phyloP scores from a whole-genome alignment of 1,140 invertebrate genomes.

The Antheraea pernyi region DNA sequence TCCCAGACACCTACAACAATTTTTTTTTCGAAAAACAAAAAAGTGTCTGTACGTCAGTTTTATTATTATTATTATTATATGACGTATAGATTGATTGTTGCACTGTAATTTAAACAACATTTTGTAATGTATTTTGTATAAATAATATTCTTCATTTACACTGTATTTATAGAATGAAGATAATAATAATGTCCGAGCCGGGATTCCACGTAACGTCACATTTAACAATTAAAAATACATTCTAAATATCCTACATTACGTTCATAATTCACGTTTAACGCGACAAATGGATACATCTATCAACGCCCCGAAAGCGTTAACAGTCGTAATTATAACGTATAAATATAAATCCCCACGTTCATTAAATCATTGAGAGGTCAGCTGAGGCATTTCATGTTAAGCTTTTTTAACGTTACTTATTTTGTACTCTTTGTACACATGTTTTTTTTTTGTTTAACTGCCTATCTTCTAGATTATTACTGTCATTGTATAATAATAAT shows the following conservation, averaged over 20 bases:
- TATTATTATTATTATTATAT: no score
- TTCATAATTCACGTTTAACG: conserved; percentile 2
- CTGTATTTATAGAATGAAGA: background rate
- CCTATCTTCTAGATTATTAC: no score
- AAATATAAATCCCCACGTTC: background rate
- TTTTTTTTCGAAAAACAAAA: no score
- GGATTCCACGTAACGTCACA: background rate
- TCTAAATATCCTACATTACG: conserved; percentile 1
- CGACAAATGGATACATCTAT: background rate
- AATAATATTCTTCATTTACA: no score
- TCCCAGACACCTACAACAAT: no score
- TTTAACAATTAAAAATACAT: background rate
- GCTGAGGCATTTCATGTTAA: background rate
- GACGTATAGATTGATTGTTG: no score
- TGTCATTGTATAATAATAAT: no score
- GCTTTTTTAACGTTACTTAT: background rate
- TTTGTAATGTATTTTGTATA: no score
- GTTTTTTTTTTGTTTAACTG: no score
- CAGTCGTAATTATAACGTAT: background rate
- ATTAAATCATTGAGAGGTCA: conserved; percentile 4
- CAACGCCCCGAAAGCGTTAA: background rate
- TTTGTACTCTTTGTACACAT: background rate
- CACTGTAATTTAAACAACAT: no score
- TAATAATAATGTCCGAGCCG: background rate
- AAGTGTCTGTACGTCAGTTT: no score